phyloP scores from a whole-genome alignment of 1,140 invertebrate species.

The Drosophila setifemur region DNA sequence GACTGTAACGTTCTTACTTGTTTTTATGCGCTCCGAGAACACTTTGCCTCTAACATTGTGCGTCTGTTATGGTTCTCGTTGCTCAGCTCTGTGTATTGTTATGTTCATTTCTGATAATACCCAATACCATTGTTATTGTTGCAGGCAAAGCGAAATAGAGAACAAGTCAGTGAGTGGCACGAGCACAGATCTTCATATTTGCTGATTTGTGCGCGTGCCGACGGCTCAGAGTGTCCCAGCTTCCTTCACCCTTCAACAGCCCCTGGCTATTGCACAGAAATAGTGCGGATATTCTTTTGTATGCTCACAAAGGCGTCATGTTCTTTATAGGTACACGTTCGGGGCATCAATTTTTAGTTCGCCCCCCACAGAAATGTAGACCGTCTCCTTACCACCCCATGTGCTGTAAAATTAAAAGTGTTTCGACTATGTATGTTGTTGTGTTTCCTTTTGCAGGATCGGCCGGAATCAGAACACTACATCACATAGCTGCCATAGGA shows the following conservation, averaged over 20 bases:
- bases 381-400: neutral
- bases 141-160: neutral
- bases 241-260: neutral
- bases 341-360: constrained; percentile 77
- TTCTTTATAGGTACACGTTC: constrained; percentile 66
- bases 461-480: no score
- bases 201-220: constrained; percentile 77
- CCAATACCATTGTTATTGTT: constrained; percentile 65
- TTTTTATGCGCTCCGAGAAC: constrained; percentile 47
- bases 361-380: neutral
- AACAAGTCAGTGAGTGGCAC: constrained; percentile 50
- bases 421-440: constrained; percentile 76
- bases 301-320: constrained; percentile 34
- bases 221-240: constrained; percentile 48
- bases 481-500: no score
- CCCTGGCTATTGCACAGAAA: constrained; percentile 48
- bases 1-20: no score
- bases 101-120: constrained; percentile 77
- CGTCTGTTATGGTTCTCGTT: constrained; percentile 29
- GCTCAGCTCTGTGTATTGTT: constrained; percentile 56
- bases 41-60: constrained; percentile 24
- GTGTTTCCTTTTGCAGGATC: no score
- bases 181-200: constrained; percentile 65
- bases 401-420: constrained; percentile 71
- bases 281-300: constrained; percentile 50